Percentiles rank a stretch among this genome's conserved stretches.
Conservation (phyloP, 2,888 invertebrate genomes). For the Acanthacorydalis orientalis region DNA sequence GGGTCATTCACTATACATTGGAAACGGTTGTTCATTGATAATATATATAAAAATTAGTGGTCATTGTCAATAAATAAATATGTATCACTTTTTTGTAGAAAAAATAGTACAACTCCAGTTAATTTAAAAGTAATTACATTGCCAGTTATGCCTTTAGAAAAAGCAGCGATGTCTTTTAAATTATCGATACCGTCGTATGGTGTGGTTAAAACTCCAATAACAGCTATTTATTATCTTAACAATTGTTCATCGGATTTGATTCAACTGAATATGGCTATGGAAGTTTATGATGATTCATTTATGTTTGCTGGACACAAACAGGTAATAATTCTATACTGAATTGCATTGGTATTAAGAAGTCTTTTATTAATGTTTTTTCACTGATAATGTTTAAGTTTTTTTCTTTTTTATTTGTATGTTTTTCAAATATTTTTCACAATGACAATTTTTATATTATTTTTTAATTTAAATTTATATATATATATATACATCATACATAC, state of each 20-base stretch:
- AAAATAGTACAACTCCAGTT: background rate
- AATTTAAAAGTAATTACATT: background rate
- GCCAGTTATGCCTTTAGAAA: conserved; percentile 17
- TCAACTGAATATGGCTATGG: conserved; percentile 56
- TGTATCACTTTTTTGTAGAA: background rate
- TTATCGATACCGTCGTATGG: conserved; percentile 56
- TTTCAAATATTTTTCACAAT: too few species aligned
- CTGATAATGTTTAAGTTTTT: too few species aligned
- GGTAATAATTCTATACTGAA: conserved; percentile 25
- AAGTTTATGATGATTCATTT: conserved; percentile 67
- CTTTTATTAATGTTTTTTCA: too few species aligned
- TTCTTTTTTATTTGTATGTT: too few species aligned
- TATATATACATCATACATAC: too few species aligned
- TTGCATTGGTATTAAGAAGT: conserved; percentile 2
- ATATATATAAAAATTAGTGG: background rate
- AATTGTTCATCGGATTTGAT: conserved; percentile 57
- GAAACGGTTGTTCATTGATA: conserved; percentile 19
- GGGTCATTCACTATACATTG: conserved; percentile 23
- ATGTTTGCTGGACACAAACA: conserved; percentile 93
- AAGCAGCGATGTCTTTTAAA: conserved; percentile 41
- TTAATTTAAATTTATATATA: too few species aligned
- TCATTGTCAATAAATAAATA: conserved; percentile 1
- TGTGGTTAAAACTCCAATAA: conserved; percentile 51
- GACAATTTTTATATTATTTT: too few species aligned
- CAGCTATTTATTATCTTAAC: conserved; percentile 50